Base-by-base conservation (phyloP, 2,797 vertebrate genomes). In the Rhyacichthys aspro region DNA sequence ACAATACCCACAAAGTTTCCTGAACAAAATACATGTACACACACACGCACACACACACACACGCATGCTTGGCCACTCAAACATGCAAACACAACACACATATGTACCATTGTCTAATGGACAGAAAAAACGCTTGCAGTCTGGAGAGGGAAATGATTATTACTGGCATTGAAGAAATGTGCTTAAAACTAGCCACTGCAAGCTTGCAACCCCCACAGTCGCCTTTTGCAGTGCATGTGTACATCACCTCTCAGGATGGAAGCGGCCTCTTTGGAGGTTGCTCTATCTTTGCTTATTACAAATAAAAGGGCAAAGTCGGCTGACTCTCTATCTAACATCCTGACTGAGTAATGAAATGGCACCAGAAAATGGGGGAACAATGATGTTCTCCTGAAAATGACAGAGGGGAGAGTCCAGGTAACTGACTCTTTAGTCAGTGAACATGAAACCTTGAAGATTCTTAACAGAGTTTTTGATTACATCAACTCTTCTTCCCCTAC, bases 1-100 rank as follows among this genome's bases (percentile, higher is more conserved):
- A 75, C 70, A 70, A 80, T 74, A 83, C 78, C 81, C 71, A 86
- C 64, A 83, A 71, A 88, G 85, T 90, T 86, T 77, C 74, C 86
- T 82, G 77, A 74, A 83, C 59, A 63, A 88, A 77, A 64, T 74
- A 86, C 81, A 81, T 73, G 74, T 65, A 82, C 71, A 87, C 62
- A 70, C 70, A 58, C 37, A n/a, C n/a, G n/a, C n/a, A n/a, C n/a
- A n/a, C n/a, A n/a, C n/a, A n/a, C 71, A 87, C 62, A 70, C 70
- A 58, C 37, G 80, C 82, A 78, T 77, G 86, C 83, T 79, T 64
- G 79, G 82, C 76, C 74, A 76, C 67, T 68, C 71, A 81, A 84
- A 83, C 73, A 72, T 80, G 61, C 72, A 81, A 67, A 87, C 63
- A 74, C 67, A 77, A 72, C 46, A 73, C 54, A 73, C 63, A 70